phyloP scores from a whole-genome alignment of 2,113 vertebrate species.

The Myotis yumanensis region DNA sequence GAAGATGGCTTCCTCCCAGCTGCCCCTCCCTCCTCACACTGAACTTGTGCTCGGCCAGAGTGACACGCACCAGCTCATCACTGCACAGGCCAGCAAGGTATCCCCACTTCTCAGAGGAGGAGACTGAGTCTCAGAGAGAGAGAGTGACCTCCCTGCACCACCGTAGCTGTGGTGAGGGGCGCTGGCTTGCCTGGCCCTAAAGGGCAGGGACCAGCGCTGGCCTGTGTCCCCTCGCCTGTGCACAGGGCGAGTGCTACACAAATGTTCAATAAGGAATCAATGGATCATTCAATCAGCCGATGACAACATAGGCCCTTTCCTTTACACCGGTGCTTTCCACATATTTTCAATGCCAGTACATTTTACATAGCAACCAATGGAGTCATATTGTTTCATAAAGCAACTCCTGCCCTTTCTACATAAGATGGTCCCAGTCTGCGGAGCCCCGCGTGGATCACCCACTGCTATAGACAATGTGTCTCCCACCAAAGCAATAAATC shows the following conservation, averaged over 20 bases:
- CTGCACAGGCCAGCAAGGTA: neutral
- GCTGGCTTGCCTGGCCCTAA: constrained; percentile 61
- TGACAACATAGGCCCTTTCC: neutral
- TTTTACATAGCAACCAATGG: neutral
- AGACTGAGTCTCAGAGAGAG: neutral
- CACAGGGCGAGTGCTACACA: neutral
- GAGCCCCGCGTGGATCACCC: neutral
- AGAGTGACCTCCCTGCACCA: neutral
- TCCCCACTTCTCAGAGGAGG: neutral
- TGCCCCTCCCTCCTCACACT: neutral
- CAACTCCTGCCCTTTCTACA: neutral
- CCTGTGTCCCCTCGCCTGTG: neutral
- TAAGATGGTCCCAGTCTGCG: fast-evolving
- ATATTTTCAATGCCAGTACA: fast-evolving
- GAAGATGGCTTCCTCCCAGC: too few species aligned
- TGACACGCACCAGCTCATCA: neutral
- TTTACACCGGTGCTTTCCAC: neutral
- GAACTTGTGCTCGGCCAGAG: neutral
- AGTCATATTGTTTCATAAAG: neutral
- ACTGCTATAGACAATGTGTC: neutral
- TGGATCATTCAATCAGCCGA: fast-evolving
- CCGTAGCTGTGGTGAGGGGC: fast-evolving
- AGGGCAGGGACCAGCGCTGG: neutral
- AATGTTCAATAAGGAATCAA: neutral
- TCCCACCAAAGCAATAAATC: neutral